Conservation (phyloP, 2,113 vertebrate genomes). For the Periophthalmodon schlosseri region DNA sequence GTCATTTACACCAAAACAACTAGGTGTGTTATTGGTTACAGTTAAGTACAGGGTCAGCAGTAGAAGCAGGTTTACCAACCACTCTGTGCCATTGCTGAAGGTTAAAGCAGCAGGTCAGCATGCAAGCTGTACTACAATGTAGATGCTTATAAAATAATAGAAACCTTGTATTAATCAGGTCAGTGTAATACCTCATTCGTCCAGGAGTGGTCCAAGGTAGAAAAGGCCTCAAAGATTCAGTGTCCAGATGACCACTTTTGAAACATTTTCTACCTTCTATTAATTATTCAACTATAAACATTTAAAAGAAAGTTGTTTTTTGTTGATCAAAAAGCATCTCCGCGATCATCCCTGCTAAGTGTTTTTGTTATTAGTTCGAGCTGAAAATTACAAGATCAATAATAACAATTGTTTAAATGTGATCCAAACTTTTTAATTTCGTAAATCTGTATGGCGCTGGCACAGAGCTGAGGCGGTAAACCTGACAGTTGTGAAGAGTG, state of each 20-base stretch:
- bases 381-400: neutral
- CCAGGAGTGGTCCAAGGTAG: no score
- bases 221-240: no score
- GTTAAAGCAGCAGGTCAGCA: neutral
- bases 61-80: neutral
- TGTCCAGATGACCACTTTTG: no score
- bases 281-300: neutral
- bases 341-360: neutral
- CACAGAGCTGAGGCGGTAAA: conserved; percentile 2
- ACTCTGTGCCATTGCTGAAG: conserved; percentile 4
- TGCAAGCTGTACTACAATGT: conserved; percentile 12
- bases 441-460: conserved; percentile 20
- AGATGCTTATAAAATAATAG: neutral
- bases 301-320: neutral
- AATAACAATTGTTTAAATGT: neutral
- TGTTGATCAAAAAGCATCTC: neutral
- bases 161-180: no score
- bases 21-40: conserved; percentile 13
- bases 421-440: neutral
- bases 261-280: neutral
- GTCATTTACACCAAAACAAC: conserved; percentile 30
- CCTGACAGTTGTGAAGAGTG: conserved; percentile 15
- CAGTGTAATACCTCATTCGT: neutral
- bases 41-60: neutral
- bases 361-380: neutral